These are phyloP conservation scores for Callionymus lyra DNA, from an alignment of 2,113 vertebrate species.

Conservation along the genomic window DNA sequence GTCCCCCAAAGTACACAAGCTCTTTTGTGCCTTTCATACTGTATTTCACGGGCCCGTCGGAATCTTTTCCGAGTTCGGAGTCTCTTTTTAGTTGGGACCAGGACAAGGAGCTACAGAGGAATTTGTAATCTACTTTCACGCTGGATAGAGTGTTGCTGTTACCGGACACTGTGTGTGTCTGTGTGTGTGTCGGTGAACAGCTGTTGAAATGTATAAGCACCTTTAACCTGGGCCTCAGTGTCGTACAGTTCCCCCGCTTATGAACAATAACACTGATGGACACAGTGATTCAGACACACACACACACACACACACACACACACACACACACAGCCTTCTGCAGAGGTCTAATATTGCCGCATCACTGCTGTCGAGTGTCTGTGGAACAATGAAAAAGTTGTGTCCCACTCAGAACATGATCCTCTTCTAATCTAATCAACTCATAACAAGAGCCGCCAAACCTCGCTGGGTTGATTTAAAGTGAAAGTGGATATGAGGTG, in stretches of 20 bases:
- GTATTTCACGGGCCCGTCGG: too few relatives aligned
- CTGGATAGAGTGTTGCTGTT: slow-evolving; percentile 13
- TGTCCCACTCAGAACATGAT: slow-evolving; percentile 33
- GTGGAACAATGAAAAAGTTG: slow-evolving; percentile 39
- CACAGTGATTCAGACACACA: slow-evolving; percentile 9
- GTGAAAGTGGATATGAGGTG: slow-evolving; percentile 6
- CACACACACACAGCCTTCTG: slow-evolving; percentile 19
- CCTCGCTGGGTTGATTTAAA: slow-evolving; percentile 6
- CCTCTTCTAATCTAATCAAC: slow-evolving; percentile 35
- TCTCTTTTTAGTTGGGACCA: too few relatives aligned
- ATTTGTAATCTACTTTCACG: slow-evolving; percentile 19
- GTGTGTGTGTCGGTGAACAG: slow-evolving; percentile 13
- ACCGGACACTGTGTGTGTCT: slow-evolving; percentile 23
- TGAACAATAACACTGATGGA: slow-evolving; percentile 1
- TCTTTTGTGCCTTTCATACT: too few relatives aligned
- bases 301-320: slow-evolving; percentile 6
- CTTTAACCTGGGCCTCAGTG: slow-evolving; percentile 33
- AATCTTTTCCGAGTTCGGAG: too few relatives aligned
- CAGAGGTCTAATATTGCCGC: slow-evolving; percentile 44
- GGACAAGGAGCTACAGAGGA: slow-evolving; percentile 11
- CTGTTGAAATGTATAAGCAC: slow-evolving; percentile 49
- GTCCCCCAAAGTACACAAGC: too few relatives aligned
- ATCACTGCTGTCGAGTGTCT: slow-evolving; percentile 20
- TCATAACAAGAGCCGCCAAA: slow-evolving; percentile 26
- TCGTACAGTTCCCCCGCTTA: slow-evolving; percentile 33